Conservation (phyloP, 2,888 invertebrate genomes). For the Polydrusus tereticollis region DNA sequence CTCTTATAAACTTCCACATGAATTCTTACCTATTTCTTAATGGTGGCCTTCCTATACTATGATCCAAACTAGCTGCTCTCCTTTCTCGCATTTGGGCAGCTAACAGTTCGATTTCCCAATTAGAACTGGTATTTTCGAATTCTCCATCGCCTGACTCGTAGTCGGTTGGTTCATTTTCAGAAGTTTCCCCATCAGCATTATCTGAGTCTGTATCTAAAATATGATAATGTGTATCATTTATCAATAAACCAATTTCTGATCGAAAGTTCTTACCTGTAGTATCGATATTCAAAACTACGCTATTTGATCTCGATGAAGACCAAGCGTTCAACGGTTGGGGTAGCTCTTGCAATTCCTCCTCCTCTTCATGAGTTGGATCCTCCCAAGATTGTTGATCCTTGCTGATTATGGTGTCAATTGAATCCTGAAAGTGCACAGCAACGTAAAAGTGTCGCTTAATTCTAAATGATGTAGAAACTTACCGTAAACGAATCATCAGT, state of each 20-base stretch:
- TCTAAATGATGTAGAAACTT: conserved; percentile 42
- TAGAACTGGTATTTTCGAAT: conserved; percentile 62
- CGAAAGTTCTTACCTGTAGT: conserved; percentile 57
- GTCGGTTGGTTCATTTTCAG: conserved; percentile 60
- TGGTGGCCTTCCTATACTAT: conserved; percentile 56
- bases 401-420: conserved; percentile 63
- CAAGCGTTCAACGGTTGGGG: conserved; percentile 65
- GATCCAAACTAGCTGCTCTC: conserved; percentile 64
- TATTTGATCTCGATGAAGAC: conserved; percentile 52
- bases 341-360: conserved; percentile 76
- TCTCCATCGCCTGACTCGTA: conserved; percentile 59
- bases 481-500: conserved; percentile 64
- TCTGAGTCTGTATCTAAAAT: conserved; percentile 43
- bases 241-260: too few relatives aligned
- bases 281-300: conserved; percentile 61
- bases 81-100: conserved; percentile 64
- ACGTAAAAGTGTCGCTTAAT: too few relatives aligned
- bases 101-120: conserved; percentile 66
- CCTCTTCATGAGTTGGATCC: conserved; percentile 78
- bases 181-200: conserved; percentile 60
- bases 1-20: too few relatives aligned
- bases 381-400: conserved; percentile 75
- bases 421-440: conserved; percentile 64
- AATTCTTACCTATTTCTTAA: conserved; percentile 56
- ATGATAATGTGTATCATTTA: background rate